Base-by-base conservation (phyloP, 1,140 invertebrate genomes). In the Schlechtendalia chinensis region DNA sequence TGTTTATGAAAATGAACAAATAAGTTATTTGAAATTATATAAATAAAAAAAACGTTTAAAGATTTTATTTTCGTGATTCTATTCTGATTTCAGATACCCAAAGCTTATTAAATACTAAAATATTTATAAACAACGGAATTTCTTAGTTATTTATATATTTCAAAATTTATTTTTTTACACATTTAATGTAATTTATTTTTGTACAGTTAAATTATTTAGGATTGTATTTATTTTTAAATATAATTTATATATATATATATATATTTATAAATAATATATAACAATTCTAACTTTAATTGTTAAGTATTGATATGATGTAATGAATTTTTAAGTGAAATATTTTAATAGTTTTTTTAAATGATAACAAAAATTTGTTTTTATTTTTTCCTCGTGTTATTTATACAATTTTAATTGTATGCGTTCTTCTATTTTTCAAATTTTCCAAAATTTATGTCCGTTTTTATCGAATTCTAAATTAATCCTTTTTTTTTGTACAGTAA, bases 141-240 rank as follows among this genome's bases (percentile, higher is more conserved):
- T 39, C 32, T 39, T 39, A 39, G 32, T 4, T 8, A 32, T 63
- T 47, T 69, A 22, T 24, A 71, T n/a, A n/a, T n/a, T n/a, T n/a
- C n/a, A n/a, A n/a, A n/a, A n/a, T 71, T 39, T 39, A 39, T 53
- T 71, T 71, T 24, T 45, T 4, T 4, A 53, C n/a, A n/a, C n/a
- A 29, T 72, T 54, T 54, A 72, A 29, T 54, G 39, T 75, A 59
- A 22, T 58, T 75, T 24, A 59, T 75, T 75, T 75, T 58, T 59
- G 27, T 75, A 75, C 11, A 45, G 22, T 59, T 58, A 58, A 58
- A 22, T 59, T 72, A 24, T 69, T 69, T 56, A 39, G 3, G 11
- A 32, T 56, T 74, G 50, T 74, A 74, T 32, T 74, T 56, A 50
- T 29, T 72, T 74, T 29, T 53, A 16, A 54, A 54, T 10, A n/a